A percentile compares a stretch with the other conserved stretches of the same genome.
phyloP scores from a whole-genome alignment of 2,113 vertebrate genomes.

The Emydura subglobosa region DNA sequence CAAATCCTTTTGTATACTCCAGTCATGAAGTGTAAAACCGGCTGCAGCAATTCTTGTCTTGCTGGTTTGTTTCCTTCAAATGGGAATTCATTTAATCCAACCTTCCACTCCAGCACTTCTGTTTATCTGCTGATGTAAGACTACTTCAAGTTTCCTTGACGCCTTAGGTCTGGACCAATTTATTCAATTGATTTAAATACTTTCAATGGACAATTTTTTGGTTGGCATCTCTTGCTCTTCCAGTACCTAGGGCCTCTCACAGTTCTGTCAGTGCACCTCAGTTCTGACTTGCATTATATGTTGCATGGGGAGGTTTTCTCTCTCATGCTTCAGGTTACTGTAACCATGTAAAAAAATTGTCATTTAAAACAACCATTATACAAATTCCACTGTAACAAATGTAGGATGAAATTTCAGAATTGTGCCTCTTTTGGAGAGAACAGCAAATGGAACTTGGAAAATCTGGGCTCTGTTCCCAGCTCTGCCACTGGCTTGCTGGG shows the following conservation, averaged over 20 bases:
- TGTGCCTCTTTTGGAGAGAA: too few species aligned
- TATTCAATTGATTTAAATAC: background rate
- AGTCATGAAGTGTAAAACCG: background rate
- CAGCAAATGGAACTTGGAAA: too few species aligned
- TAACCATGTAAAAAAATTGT: too few species aligned
- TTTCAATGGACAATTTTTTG: background rate
- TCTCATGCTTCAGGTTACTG: too few species aligned
- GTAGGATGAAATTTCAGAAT: too few species aligned
- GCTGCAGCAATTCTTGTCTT: background rate
- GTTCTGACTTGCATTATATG: background rate
- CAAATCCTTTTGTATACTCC: background rate
- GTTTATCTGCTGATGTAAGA: background rate
- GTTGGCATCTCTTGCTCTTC: background rate
- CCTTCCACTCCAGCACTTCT: background rate
- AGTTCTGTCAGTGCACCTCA: background rate
- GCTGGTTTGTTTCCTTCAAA: background rate
- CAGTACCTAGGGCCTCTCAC: background rate
- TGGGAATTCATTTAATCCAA: background rate
- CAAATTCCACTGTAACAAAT: too few species aligned
- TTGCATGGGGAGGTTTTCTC: too few species aligned
- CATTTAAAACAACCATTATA: too few species aligned
- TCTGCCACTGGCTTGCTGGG: too few species aligned
- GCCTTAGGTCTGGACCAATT: rapidly evolving
- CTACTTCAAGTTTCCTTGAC: background rate
- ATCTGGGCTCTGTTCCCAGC: too few species aligned